These are phyloP conservation scores for Caenorhabditis panamensis DNA, from an alignment of 2,888 invertebrate species.

Conservation along the genomic window DNA sequence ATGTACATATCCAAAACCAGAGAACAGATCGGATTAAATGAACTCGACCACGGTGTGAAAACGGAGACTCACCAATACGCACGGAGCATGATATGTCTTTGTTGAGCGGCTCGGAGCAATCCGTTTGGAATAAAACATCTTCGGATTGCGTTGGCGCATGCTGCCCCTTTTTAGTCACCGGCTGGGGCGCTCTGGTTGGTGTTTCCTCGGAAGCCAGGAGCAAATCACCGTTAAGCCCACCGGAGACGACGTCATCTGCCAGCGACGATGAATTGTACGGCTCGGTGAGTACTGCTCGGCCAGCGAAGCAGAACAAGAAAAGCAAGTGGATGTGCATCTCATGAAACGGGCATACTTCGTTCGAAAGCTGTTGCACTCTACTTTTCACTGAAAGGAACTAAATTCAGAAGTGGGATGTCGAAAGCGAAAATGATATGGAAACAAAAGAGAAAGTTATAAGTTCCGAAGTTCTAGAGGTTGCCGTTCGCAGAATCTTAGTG, in stretches of 20 bases:
- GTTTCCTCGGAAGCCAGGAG: slow-evolving; percentile 50
- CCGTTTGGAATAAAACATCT: slow-evolving; percentile 56
- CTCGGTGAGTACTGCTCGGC: slow-evolving; percentile 39
- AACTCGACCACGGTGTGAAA: background rate
- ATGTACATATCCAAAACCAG: background rate
- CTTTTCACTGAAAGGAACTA: slow-evolving; percentile 1
- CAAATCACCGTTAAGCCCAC: slow-evolving; percentile 16
- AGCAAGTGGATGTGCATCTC: slow-evolving; percentile 34
- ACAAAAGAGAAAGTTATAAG: background rate
- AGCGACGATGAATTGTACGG: slow-evolving; percentile 45
- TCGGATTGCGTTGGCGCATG: slow-evolving; percentile 1
- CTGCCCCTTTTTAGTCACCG: slow-evolving; percentile 44
- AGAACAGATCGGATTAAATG: background rate
- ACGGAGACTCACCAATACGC: slow-evolving; percentile 63
- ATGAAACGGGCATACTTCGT: slow-evolving; percentile 32
- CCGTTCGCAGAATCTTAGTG: background rate
- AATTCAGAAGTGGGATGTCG: no score
- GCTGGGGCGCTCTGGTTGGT: slow-evolving; percentile 44
- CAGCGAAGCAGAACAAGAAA: slow-evolving; percentile 47
- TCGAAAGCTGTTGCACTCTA: background rate
- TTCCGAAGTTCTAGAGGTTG: background rate
- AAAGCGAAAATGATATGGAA: background rate
- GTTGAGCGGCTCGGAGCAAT: slow-evolving; percentile 73
- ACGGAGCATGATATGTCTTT: slow-evolving; percentile 75
- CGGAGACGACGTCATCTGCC: slow-evolving; percentile 34